phyloP scores from a whole-genome alignment of 2,888 invertebrate genomes.

The Galerucella calmariensis region DNA sequence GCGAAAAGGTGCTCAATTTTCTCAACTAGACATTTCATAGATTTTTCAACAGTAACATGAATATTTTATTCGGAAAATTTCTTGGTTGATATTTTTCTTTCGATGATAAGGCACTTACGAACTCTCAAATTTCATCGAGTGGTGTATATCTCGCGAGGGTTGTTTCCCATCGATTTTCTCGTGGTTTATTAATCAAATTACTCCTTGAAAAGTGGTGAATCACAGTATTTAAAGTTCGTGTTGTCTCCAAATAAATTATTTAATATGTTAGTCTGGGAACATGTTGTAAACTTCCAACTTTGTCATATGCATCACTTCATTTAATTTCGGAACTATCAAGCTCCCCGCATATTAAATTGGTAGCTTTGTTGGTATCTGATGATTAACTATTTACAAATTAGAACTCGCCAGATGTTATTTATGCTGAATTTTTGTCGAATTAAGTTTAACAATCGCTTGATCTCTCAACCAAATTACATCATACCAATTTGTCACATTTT shows the following conservation, averaged over 20 bases:
- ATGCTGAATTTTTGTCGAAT: too few species aligned
- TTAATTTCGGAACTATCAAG: conserved; percentile 17
- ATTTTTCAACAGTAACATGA: too few species aligned
- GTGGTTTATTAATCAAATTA: conserved; percentile 5
- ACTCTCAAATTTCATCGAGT: conserved; percentile 5
- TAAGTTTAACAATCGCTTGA: too few species aligned
- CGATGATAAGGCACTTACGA: neutral
- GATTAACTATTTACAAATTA: conserved; percentile 20
- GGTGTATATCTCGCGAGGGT: neutral
- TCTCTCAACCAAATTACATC: too few species aligned
- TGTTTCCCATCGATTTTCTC: neutral
- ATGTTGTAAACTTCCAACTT: conserved; percentile 11
- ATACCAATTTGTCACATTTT: too few species aligned
- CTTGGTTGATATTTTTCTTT: neutral
- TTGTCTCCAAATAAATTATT: conserved; percentile 12
- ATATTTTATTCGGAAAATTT: too few species aligned
- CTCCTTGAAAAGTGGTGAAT: neutral
- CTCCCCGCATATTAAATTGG: conserved; percentile 8
- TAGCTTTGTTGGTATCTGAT: conserved; percentile 17
- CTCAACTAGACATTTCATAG: too few species aligned
- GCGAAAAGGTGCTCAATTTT: too few species aligned
- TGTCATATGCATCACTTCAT: conserved; percentile 21
- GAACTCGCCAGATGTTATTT: conserved; percentile 6
- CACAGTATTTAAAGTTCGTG: neutral
- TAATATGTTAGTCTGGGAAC: conserved; percentile 9